Conservation (phyloP, 2,113 vertebrate genomes). For the Thunnus thynnus region DNA sequence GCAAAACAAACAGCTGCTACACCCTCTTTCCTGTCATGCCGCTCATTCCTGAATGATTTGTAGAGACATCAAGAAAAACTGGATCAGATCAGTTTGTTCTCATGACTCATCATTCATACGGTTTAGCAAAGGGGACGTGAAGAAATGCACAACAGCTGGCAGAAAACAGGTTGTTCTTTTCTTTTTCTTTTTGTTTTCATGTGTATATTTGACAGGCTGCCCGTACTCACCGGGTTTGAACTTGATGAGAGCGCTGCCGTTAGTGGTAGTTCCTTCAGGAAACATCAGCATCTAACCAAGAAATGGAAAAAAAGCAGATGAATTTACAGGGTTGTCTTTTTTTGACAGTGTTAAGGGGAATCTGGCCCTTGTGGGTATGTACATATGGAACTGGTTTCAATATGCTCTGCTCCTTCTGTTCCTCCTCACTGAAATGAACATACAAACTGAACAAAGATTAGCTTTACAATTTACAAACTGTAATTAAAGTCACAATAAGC, state of each 20-base stretch:
- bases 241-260: conserved; percentile 88
- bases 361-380: too few species aligned
- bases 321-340: not conserved
- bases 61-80: not conserved
- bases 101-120: not conserved
- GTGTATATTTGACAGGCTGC: not conserved
- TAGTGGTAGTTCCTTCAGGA: conserved; percentile 93
- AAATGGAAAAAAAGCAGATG: not conserved
- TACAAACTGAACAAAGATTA: too few species aligned
- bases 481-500: too few species aligned
- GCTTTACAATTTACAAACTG: too few species aligned
- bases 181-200: not conserved
- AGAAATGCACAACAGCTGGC: not conserved
- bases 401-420: too few species aligned
- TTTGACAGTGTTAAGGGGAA: not conserved
- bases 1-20: not conserved
- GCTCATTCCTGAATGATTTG: conserved; percentile 4
- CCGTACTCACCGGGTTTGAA: conserved; percentile 89
- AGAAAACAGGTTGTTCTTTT: not conserved
- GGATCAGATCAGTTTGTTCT: not conserved
- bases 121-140: too few species aligned
- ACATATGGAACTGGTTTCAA: too few species aligned
- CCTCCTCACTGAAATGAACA: too few species aligned
- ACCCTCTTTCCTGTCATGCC: conserved; percentile 29
- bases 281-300: conserved; percentile 89